phyloP scores from a whole-genome alignment of 2,888 invertebrate species.

The Mesorhabditis belari region DNA sequence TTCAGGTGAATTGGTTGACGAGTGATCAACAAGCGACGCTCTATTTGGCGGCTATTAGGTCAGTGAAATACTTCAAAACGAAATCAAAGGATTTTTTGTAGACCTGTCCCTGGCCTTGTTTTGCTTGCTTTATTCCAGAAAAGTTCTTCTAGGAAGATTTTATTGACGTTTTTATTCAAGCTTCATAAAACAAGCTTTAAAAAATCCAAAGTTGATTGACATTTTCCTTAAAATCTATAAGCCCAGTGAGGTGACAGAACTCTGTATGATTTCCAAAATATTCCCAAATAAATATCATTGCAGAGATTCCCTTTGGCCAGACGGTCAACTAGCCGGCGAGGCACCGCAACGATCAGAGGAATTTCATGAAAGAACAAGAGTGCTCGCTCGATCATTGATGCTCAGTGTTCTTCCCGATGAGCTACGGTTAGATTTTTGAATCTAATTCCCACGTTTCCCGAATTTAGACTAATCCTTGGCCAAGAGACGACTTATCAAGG shows the following conservation, averaged over 20 bases:
- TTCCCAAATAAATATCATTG: conserved; percentile 9
- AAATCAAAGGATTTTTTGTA: too few species aligned
- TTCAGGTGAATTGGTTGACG: conserved; percentile 74
- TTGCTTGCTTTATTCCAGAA: conserved; percentile 1
- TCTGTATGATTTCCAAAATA: not conserved
- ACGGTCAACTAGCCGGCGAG: conserved; percentile 60
- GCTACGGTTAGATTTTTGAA: conserved; percentile 63
- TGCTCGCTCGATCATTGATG: conserved; percentile 78
- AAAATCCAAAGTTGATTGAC: too few species aligned
- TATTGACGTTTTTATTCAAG: conserved; percentile 6
- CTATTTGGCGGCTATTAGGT: conserved; percentile 78
- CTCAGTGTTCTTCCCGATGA: conserved; percentile 80
- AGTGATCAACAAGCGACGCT: conserved; percentile 81
- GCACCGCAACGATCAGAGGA: conserved; percentile 58
- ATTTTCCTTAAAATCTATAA: not conserved
- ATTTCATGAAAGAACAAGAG: conserved; percentile 70
- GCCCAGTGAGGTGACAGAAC: not conserved
- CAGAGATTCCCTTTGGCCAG: conserved; percentile 63
- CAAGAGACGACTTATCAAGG: conserved; percentile 64
- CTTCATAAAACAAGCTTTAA: not conserved
- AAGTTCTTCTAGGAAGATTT: not conserved
- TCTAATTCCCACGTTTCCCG: not conserved
- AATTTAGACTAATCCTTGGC: not conserved
- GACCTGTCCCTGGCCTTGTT: too few species aligned
- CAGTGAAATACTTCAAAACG: conserved; percentile 12